Percentiles rank a stretch among this genome's conserved stretches.
phyloP scores from a whole-genome alignment of 2,113 vertebrate species.

The Strix uralensis region DNA sequence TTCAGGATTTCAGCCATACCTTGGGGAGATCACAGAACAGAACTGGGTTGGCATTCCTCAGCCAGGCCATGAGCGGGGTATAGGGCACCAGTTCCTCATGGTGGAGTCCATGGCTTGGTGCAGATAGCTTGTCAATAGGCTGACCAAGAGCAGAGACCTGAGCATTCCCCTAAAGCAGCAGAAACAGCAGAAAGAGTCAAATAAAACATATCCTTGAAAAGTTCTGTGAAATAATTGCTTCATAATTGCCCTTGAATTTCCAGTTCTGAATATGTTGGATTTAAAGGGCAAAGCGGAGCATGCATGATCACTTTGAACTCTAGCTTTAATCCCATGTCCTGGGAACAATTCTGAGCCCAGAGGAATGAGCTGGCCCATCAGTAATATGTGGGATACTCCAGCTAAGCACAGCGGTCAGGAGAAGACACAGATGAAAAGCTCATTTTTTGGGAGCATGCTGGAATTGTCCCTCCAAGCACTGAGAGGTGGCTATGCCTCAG shows the following conservation, averaged over 20 bases:
- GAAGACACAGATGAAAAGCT: neutral
- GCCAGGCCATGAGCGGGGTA: conserved; percentile 18
- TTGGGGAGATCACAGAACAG: conserved; percentile 50
- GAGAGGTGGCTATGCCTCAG: neutral
- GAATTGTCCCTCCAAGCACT: neutral
- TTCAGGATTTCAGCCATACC: neutral
- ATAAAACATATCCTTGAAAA: neutral
- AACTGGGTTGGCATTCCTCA: conserved; percentile 10
- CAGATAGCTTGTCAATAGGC: neutral
- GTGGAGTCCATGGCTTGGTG: neutral
- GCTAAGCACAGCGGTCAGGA: neutral
- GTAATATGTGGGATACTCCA: fast-evolving
- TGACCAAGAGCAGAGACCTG: neutral
- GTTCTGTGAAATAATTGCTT: neutral
- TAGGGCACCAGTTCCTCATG: conserved; percentile 40
- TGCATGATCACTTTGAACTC: neutral
- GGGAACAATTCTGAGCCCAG: neutral
- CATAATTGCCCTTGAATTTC: neutral
- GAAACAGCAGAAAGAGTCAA: neutral
- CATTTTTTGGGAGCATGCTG: neutral
- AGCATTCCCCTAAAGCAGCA: conserved; percentile 21
- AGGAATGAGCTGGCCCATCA: neutral
- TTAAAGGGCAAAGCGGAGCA: neutral
- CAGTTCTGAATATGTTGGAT: neutral
- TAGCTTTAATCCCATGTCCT: neutral